A percentile compares a stretch with the other conserved stretches of the same genome.
Conservation (phyloP, 1,140 invertebrate genomes). For the Drosophila nikananu region DNA sequence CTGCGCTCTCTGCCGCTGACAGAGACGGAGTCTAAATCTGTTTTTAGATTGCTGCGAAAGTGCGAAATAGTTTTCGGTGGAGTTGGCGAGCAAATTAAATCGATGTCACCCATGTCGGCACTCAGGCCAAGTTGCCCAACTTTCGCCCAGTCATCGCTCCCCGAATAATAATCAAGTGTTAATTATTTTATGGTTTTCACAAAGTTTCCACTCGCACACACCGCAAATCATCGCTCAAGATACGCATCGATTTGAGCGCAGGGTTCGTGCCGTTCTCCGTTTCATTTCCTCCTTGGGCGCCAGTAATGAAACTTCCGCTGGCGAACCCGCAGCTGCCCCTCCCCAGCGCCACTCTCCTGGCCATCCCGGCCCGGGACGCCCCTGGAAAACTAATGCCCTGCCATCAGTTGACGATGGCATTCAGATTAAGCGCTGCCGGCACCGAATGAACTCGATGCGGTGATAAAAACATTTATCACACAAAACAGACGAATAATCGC, state of each 20-base stretch:
- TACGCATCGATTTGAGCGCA: slow-evolving; percentile 75
- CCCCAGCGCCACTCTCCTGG: neutral
- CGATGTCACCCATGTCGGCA: slow-evolving; percentile 70
- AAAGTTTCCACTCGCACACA: slow-evolving; percentile 75
- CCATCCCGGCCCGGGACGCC: slow-evolving; percentile 15
- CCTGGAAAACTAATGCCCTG: slow-evolving; percentile 77
- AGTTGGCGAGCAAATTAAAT: slow-evolving; percentile 58
- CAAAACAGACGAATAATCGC: slow-evolving; percentile 82
- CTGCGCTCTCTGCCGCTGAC: slow-evolving; percentile 17
- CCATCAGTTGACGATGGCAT: slow-evolving; percentile 85
- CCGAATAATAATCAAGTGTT: slow-evolving; percentile 83
- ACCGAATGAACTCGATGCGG: slow-evolving; percentile 85
- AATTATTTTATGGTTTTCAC: slow-evolving; percentile 85
- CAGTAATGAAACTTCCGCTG: slow-evolving; percentile 83
- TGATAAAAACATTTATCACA: slow-evolving; percentile 85
- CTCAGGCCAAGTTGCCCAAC: slow-evolving; percentile 56
- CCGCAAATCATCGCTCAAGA: slow-evolving; percentile 85
- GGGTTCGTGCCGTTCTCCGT: slow-evolving; percentile 19
- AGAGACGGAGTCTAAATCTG: slow-evolving; percentile 54
- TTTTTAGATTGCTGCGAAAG: slow-evolving; percentile 72
- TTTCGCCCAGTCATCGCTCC: slow-evolving; percentile 62
- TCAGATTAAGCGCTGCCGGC: slow-evolving; percentile 84
- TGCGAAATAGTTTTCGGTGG: slow-evolving; percentile 57
- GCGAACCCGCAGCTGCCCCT: slow-evolving; percentile 6
- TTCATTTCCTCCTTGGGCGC: slow-evolving; percentile 76